Conservation (phyloP, 2,113 vertebrate genomes). For the Campylomormyrus tamandua region DNA sequence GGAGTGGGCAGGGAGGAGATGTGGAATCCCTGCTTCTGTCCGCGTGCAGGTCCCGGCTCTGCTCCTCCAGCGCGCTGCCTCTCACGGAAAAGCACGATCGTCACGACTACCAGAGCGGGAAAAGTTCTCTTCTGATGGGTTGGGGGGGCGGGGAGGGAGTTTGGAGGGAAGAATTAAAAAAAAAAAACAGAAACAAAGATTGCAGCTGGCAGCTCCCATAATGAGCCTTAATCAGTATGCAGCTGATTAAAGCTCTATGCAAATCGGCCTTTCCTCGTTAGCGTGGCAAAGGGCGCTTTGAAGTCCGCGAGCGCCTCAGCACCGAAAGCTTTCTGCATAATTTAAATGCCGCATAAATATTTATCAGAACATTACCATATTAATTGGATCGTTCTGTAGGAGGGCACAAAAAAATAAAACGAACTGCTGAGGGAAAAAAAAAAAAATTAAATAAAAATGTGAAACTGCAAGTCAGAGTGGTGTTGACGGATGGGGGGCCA, state of each 20-base stretch:
- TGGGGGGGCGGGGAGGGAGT: not conserved
- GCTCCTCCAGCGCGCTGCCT: slow-evolving; percentile 58
- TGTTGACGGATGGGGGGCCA: slow-evolving; percentile 41
- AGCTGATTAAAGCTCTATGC: slow-evolving; percentile 98
- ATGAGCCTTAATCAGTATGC: slow-evolving; percentile 99
- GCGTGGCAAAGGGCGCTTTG: slow-evolving; percentile 93
- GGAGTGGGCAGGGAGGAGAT: not conserved
- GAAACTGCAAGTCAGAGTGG: slow-evolving; percentile 37
- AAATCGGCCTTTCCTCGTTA: slow-evolving; percentile 94
- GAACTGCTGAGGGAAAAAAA: not conserved
- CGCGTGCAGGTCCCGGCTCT: not conserved
- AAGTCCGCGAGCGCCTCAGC: slow-evolving; percentile 99
- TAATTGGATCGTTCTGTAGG: slow-evolving; percentile 86
- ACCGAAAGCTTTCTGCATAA: slow-evolving; percentile 98
- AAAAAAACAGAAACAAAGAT: slow-evolving; percentile 97
- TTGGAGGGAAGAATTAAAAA: slow-evolving; percentile 49
- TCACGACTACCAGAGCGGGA: slow-evolving; percentile 89
- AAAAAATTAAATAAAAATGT: slow-evolving; percentile 8
- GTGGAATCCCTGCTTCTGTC: not conserved
- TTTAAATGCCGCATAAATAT: slow-evolving; percentile 98
- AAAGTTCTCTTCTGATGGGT: slow-evolving; percentile 77
- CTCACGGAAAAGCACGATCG: slow-evolving; percentile 72
- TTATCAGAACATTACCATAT: slow-evolving; percentile 99
- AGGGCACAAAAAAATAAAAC: slow-evolving; percentile 48
- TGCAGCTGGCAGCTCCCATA: slow-evolving; percentile 98